Percentiles rank a stretch among this genome's conserved stretches.
These are phyloP conservation scores for Limonius californicus DNA, from an alignment of 1,140 invertebrate genomes.

Conservation along the genomic window DNA sequence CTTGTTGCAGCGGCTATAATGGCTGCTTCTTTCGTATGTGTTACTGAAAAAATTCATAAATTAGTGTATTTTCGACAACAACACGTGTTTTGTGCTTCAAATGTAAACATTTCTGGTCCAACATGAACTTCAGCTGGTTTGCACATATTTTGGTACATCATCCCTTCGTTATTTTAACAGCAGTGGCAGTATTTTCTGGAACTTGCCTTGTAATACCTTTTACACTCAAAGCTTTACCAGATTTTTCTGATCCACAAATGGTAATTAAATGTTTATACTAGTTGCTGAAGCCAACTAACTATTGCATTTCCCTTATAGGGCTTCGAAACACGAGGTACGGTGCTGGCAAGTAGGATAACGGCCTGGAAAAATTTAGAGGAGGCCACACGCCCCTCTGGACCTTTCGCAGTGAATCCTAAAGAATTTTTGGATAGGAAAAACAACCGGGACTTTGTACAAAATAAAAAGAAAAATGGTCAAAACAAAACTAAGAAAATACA, in stretches of 20 bases:
- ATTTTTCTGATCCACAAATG: slow-evolving; percentile 44
- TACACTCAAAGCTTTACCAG: slow-evolving; percentile 35
- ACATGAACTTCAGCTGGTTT: slow-evolving; percentile 38
- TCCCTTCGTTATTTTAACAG: slow-evolving; percentile 38
- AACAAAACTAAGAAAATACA: background rate
- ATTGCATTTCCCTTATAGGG: slow-evolving; percentile 49
- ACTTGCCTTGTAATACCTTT: slow-evolving; percentile 41
- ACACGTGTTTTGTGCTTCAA: background rate
- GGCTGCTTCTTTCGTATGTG: background rate
- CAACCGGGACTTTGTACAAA: slow-evolving; percentile 26
- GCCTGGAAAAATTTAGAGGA: slow-evolving; percentile 82
- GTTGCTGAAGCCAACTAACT: slow-evolving; percentile 17
- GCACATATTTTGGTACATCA: slow-evolving; percentile 39
- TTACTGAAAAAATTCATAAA: background rate
- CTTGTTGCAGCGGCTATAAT: no score
- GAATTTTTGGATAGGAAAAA: slow-evolving; percentile 49
- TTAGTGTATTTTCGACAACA: no score
- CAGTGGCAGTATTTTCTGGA: slow-evolving; percentile 37
- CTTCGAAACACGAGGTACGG: slow-evolving; percentile 86
- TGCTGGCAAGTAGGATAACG: slow-evolving; percentile 69
- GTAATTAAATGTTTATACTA: slow-evolving; percentile 33
- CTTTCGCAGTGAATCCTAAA: slow-evolving; percentile 69
- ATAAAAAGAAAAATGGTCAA: slow-evolving; percentile 49
- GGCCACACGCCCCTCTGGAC: slow-evolving; percentile 63
- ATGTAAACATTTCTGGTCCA: background rate